phyloP scores from a whole-genome alignment of 2,888 invertebrate genomes.

The Harpagoxenus sublaevis region DNA sequence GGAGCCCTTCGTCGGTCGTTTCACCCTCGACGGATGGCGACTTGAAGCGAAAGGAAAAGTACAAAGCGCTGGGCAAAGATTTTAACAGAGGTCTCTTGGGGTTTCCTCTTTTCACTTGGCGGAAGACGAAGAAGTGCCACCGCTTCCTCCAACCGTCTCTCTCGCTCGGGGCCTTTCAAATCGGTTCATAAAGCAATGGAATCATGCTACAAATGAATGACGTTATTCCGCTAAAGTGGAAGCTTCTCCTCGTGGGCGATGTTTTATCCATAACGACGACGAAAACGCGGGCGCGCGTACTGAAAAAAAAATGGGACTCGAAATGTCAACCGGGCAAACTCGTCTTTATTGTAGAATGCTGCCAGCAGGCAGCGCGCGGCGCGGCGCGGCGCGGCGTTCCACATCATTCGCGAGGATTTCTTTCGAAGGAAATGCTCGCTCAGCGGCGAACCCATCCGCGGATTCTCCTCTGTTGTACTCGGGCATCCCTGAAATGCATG shows the following conservation, averaged over 20 bases:
- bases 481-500: slow-evolving; percentile 50
- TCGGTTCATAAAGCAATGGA: slow-evolving; percentile 53
- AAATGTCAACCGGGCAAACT: slow-evolving; percentile 44
- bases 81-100: slow-evolving; percentile 50
- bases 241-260: slow-evolving; percentile 43
- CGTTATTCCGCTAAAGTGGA: slow-evolving; percentile 54
- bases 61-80: slow-evolving; percentile 54
- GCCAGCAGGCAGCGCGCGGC: background rate
- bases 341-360: slow-evolving; percentile 31
- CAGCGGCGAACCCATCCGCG: slow-evolving; percentile 29
- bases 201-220: slow-evolving; percentile 56
- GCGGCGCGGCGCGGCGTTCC: background rate
- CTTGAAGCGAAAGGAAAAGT: slow-evolving; percentile 53
- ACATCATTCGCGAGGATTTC: slow-evolving; percentile 47
- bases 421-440: slow-evolving; percentile 37
- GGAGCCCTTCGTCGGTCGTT: slow-evolving; percentile 36
- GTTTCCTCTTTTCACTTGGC: slow-evolving; percentile 35
- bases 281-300: background rate
- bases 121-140: slow-evolving; percentile 28
- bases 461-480: slow-evolving; percentile 28
- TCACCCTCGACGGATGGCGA: slow-evolving; percentile 31
- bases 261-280: slow-evolving; percentile 48
- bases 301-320: slow-evolving; percentile 46
- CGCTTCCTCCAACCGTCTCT: slow-evolving; percentile 3
- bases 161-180: slow-evolving; percentile 42